Percentiles rank a stretch among this genome's conserved stretches.
These are phyloP conservation scores for Muscicapa comitata DNA, from an alignment of 2,797 vertebrate species.

Conservation along the genomic window DNA sequence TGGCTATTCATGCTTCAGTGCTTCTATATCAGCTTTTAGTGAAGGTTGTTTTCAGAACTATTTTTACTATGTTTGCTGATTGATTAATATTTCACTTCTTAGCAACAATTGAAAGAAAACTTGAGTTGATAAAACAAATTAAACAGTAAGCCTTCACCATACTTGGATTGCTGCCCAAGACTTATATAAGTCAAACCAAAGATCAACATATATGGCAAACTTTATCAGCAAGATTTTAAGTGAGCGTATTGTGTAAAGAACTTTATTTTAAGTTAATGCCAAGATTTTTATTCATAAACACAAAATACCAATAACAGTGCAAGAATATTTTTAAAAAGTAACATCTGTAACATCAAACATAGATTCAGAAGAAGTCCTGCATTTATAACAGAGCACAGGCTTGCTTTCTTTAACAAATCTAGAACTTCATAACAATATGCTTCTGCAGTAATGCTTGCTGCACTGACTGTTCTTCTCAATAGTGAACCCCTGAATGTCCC, in stretches of 20 bases:
- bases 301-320: not conserved
- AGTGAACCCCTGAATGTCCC: not conserved
- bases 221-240: not conserved
- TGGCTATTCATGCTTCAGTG: conserved; percentile 21
- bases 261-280: not conserved
- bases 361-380: not conserved
- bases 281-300: not conserved
- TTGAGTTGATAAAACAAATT: conserved; percentile 17
- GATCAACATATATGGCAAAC: not conserved
- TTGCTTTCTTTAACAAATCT: not conserved
- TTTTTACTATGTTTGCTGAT: conserved; percentile 59
- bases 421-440: not conserved
- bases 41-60: conserved; percentile 3
- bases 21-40: conserved; percentile 34
- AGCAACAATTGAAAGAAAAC: conserved; percentile 39
- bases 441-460: not conserved
- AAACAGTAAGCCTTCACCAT: not conserved
- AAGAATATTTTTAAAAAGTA: not conserved
- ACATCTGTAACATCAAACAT: not conserved
- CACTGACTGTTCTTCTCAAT: not conserved
- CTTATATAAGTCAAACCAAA: not conserved
- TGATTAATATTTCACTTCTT: conserved; percentile 68
- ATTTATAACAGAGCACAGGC: not conserved
- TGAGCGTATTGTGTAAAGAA: not conserved
- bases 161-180: not conserved